Evolutionary conservation across 2,113 vertebrate species (phyloP).

Genomic region (Condylura cristata): DNA sequence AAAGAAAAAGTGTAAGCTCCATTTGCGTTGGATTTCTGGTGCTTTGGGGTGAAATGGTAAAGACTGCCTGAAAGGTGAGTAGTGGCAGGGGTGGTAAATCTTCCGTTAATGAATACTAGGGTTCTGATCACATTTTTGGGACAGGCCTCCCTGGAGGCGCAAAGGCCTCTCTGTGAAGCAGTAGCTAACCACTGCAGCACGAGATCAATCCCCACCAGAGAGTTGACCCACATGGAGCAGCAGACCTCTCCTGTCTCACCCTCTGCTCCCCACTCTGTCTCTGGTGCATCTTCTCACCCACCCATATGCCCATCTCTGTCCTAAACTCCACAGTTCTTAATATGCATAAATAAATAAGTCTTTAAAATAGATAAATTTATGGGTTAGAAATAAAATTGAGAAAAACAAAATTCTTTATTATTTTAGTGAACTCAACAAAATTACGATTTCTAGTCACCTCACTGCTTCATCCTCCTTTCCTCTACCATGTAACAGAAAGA

Average conservation of each 20-base stretch:
- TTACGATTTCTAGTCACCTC: neutral
- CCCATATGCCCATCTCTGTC: too few species aligned
- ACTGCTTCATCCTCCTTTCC: neutral
- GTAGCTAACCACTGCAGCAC: too few species aligned
- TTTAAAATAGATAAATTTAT: neutral
- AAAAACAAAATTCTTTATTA: neutral
- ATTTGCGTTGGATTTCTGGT: neutral
- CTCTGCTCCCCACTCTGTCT: too few species aligned
- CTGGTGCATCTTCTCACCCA: too few species aligned
- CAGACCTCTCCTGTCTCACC: too few species aligned
- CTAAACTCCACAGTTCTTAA: too few species aligned
- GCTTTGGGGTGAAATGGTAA: neutral
- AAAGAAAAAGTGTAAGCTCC: neutral
- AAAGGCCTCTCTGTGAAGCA: too few species aligned
- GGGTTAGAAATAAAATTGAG: neutral
- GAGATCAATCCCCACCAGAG: too few species aligned
- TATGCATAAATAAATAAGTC: too few species aligned
- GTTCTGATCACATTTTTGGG: neutral
- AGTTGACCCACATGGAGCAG: too few species aligned
- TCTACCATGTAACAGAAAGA: neutral
- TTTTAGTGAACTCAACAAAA: neutral
- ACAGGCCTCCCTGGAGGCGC: neutral
- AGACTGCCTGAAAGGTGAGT: neutral
- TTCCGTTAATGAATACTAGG: neutral
- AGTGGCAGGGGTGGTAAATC: neutral